A percentile compares a stretch with the other conserved stretches of the same genome.
Evolutionary conservation across 2,888 invertebrate species (phyloP).

Genomic region (Argynnis bischoffii): DNA sequence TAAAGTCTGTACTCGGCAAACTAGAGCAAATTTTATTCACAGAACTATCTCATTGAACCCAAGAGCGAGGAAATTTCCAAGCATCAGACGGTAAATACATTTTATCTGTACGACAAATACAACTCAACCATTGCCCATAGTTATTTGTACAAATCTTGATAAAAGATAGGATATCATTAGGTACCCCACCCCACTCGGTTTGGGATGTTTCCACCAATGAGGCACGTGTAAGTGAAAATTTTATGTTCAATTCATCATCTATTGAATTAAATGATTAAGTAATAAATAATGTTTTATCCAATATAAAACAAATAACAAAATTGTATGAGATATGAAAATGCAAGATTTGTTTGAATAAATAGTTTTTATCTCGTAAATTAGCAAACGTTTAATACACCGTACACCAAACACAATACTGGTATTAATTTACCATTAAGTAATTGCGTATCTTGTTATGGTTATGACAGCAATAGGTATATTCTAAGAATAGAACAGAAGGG

Average conservation of each 20-base stretch:
- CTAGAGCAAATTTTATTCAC: background rate
- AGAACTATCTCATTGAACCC: conserved; percentile 4
- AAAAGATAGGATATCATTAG: conserved; percentile 20
- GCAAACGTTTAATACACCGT: background rate
- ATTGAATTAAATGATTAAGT: no score
- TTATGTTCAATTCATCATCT: background rate
- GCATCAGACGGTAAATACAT: conserved; percentile 30
- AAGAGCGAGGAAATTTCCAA: conserved; percentile 31
- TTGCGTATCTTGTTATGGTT: conserved; percentile 24
- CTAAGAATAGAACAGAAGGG: conserved; percentile 31
- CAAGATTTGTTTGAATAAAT: no score
- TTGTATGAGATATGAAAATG: no score
- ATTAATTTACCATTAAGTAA: conserved; percentile 2
- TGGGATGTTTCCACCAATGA: background rate
- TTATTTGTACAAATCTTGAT: conserved; percentile 17
- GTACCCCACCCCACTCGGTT: background rate
- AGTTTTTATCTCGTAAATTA: background rate
- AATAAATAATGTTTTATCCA: no score
- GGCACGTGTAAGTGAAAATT: background rate
- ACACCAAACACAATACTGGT: background rate
- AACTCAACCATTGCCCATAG: conserved; percentile 11
- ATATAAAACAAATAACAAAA: no score
- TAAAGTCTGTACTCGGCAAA: background rate
- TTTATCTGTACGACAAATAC: conserved; percentile 34
- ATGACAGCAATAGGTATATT: conserved; percentile 7